A percentile compares a stretch with the other conserved stretches of the same genome.
Conservation (phyloP, 2,888 invertebrate species). For the Drosophila formosana region DNA sequence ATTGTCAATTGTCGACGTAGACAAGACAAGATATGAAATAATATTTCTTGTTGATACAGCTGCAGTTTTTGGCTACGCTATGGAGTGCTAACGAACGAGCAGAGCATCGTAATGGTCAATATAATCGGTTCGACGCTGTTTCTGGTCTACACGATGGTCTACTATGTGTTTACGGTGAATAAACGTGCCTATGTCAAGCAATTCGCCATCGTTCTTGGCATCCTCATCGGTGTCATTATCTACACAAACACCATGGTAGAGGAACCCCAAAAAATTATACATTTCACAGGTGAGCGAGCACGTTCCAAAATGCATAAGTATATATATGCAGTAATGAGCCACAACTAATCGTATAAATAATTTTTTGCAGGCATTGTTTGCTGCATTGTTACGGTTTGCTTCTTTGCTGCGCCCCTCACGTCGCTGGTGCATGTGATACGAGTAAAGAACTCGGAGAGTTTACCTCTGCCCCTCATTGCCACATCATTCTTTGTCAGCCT, state of each 20-base stretch:
- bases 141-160: slow-evolving; percentile 89
- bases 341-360: not conserved
- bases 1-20: slow-evolving; percentile 60
- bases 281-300: slow-evolving; percentile 87
- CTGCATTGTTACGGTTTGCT: slow-evolving; percentile 91
- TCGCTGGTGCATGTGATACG: slow-evolving; percentile 92
- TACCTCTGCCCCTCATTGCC: slow-evolving; percentile 94
- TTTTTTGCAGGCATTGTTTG: slow-evolving; percentile 88
- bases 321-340: not conserved
- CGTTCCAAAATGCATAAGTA: not conserved
- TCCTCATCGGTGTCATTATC: slow-evolving; percentile 87
- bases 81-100: slow-evolving; percentile 90
- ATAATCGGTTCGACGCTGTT: slow-evolving; percentile 90
- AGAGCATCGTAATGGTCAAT: slow-evolving; percentile 91
- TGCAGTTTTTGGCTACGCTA: slow-evolving; percentile 93
- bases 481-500: slow-evolving; percentile 92
- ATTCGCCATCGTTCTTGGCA: slow-evolving; percentile 86
- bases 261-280: slow-evolving; percentile 86
- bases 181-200: slow-evolving; percentile 89
- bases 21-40: slow-evolving; percentile 34
- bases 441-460: slow-evolving; percentile 92
- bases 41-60: slow-evolving; percentile 84
- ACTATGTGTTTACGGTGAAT: slow-evolving; percentile 90
- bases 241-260: slow-evolving; percentile 88
- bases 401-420: slow-evolving; percentile 93